These are phyloP conservation scores for Ostrea edulis DNA, from an alignment of 1,140 invertebrate species.

Conservation along the genomic window DNA sequence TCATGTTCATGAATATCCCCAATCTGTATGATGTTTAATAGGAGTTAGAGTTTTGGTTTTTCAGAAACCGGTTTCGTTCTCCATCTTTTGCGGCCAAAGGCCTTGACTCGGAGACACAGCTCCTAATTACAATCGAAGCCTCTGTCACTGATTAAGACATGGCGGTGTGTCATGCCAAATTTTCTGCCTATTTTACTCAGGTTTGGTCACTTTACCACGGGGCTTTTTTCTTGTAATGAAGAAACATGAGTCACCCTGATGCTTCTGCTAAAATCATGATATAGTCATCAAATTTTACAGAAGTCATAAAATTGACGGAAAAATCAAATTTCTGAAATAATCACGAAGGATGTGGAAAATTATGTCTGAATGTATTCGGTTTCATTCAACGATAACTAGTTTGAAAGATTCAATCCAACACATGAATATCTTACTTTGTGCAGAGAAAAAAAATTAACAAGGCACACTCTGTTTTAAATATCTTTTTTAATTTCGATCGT, in stretches of 20 bases:
- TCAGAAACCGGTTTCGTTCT: constrained; percentile 19
- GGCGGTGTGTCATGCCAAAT: constrained; percentile 20
- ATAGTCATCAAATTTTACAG: constrained; percentile 32
- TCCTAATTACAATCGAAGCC: constrained; percentile 12
- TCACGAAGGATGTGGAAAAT: not conserved
- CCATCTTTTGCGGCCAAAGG: not conserved
- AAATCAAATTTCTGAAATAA: constrained; percentile 17
- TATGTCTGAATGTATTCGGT: not conserved
- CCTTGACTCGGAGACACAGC: not conserved
- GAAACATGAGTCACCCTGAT: constrained; percentile 5
- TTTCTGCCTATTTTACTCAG: not conserved
- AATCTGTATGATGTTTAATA: not conserved
- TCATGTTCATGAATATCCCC: constrained; percentile 11
- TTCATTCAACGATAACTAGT: not conserved
- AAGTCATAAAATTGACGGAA: constrained; percentile 10
- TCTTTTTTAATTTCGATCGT: not conserved
- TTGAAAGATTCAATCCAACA: not conserved
- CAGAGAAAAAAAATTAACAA: not conserved
- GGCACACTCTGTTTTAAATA: not conserved
- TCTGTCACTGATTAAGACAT: not conserved
- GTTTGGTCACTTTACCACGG: constrained; percentile 12
- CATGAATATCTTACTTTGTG: not conserved
- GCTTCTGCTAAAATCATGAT: not conserved
- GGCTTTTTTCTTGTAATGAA: constrained; percentile 21
- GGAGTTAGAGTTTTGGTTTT: not conserved